These are phyloP conservation scores for Cydia fagiglandana DNA, from an alignment of 1,140 invertebrate genomes.

Conservation along the genomic window DNA sequence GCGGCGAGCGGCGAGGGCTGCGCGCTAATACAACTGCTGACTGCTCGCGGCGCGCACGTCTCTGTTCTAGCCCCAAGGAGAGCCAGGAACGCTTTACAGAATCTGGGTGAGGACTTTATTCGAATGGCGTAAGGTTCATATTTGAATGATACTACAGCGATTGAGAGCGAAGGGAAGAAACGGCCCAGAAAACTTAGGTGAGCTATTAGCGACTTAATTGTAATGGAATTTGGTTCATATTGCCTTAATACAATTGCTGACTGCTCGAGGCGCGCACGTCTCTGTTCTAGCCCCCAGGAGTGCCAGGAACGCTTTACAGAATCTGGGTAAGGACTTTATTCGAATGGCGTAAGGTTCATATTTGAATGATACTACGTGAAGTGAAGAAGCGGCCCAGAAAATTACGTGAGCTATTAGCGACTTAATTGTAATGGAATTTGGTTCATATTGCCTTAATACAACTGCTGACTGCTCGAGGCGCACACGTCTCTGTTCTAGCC, in stretches of 20 bases:
- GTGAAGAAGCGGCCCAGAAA: too few species aligned
- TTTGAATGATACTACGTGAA: too few species aligned
- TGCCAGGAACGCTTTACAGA: constrained; percentile 46
- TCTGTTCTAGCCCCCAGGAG: constrained; percentile 51
- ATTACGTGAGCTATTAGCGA: too few species aligned
- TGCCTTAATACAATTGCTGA: constrained; percentile 60
- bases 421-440: too few species aligned
- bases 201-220: too few species aligned
- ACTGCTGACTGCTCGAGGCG: constrained; percentile 63
- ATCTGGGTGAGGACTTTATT: constrained; percentile 48
- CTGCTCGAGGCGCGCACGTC: constrained; percentile 57
- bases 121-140: not conserved
- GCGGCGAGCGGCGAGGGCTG: constrained; percentile 65
- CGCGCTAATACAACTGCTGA: constrained; percentile 64
- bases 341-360: not conserved
- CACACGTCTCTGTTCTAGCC: constrained; percentile 51
- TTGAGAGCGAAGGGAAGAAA: too few species aligned
- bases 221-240: too few species aligned
- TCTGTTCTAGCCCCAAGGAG: constrained; percentile 51
- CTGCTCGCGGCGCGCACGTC: constrained; percentile 57
- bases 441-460: constrained; percentile 48
- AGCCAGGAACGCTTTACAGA: constrained; percentile 46
- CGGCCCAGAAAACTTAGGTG: too few species aligned
- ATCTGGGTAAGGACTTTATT: constrained; percentile 48
- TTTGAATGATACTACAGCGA: too few species aligned